A percentile compares a stretch with the other conserved stretches of the same genome.
Conservation (phyloP, 1,140 invertebrate genomes). For the Zaprionus lachaisei region DNA sequence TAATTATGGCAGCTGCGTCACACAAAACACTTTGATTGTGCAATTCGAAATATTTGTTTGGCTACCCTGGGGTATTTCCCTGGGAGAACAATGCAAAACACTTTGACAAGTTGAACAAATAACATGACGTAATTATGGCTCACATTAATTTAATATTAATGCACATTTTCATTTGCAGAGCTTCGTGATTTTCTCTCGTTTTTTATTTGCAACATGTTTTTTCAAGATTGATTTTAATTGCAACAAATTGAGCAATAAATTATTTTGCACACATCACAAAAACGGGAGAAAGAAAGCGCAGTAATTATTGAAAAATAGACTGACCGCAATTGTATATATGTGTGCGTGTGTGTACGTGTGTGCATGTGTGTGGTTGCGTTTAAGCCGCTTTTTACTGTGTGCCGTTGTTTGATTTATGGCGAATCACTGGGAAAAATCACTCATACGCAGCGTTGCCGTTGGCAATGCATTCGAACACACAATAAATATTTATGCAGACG, state of each 20-base stretch:
- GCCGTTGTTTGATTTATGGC: slow-evolving; percentile 49
- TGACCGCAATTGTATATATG: slow-evolving; percentile 35
- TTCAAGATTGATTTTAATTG: slow-evolving; percentile 65
- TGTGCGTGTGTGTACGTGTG: not conserved
- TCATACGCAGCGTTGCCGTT: slow-evolving; percentile 60
- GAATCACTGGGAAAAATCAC: slow-evolving; percentile 62
- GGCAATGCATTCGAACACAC: slow-evolving; percentile 67
- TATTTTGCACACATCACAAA: slow-evolving; percentile 11
- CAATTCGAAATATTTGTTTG: too few species aligned
- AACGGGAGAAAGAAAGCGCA: slow-evolving; percentile 6
- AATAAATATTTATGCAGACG: slow-evolving; percentile 78
- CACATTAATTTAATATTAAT: slow-evolving; percentile 4
- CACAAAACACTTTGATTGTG: not conserved
- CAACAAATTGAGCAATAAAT: slow-evolving; percentile 55
- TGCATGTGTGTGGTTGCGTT: slow-evolving; percentile 7
- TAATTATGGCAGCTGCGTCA: not conserved
- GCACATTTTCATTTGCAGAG: not conserved
- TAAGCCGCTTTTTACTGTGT: slow-evolving; percentile 15
- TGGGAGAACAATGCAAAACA: not conserved
- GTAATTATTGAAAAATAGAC: slow-evolving; percentile 45
- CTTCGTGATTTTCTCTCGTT: not conserved
- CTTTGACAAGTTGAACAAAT: not conserved
- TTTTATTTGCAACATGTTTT: slow-evolving; percentile 29
- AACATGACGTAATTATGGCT: slow-evolving; percentile 1
- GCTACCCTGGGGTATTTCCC: not conserved